Percentiles rank a stretch among this genome's conserved stretches.
phyloP scores from a whole-genome alignment of 2,888 invertebrate genomes.

The Neoaliturus tenellus region DNA sequence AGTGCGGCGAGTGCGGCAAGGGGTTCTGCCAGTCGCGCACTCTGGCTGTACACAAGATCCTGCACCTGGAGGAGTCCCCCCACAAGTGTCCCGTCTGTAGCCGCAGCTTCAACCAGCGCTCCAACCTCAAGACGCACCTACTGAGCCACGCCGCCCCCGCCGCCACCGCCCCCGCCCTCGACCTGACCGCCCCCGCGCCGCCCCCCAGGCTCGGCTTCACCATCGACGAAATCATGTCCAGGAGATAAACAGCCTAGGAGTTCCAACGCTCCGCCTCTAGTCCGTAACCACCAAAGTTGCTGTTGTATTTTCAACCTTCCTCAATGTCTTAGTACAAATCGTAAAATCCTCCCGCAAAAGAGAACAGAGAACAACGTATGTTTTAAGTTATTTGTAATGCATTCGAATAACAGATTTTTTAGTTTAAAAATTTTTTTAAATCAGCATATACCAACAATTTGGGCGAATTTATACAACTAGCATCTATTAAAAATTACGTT shows the following conservation, averaged over 20 bases:
- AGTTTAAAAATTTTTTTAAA: too few relatives aligned
- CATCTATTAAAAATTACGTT: too few relatives aligned
- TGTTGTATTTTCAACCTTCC: conserved; percentile 12
- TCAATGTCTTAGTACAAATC: conserved; percentile 4
- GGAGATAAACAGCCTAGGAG: conserved; percentile 68
- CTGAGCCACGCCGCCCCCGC: conserved; percentile 84
- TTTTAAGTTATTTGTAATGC: too few relatives aligned
- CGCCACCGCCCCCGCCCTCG: conserved; percentile 55
- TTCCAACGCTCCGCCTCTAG: neutral
- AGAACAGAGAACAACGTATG: too few relatives aligned
- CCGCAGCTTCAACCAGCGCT: conserved; percentile 93
- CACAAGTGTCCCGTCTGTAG: conserved; percentile 96
- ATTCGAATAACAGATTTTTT: too few relatives aligned
- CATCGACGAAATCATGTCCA: conserved; percentile 93
- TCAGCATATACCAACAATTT: too few relatives aligned
- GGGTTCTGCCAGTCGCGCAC: conserved; percentile 99
- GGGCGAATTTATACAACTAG: too few relatives aligned
- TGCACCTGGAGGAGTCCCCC: conserved; percentile 96
- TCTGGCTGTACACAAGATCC: conserved; percentile 94
- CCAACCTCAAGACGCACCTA: conserved; percentile 94
- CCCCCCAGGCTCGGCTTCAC: conserved; percentile 81
- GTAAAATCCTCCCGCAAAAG: too few relatives aligned
- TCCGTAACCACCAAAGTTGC: conserved; percentile 36
- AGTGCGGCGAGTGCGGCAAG: conserved; percentile 97
- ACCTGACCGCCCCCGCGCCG: conserved; percentile 66